Base-by-base conservation (phyloP, 2,797 vertebrate species). In the Hippoglossus hippoglossus region DNA sequence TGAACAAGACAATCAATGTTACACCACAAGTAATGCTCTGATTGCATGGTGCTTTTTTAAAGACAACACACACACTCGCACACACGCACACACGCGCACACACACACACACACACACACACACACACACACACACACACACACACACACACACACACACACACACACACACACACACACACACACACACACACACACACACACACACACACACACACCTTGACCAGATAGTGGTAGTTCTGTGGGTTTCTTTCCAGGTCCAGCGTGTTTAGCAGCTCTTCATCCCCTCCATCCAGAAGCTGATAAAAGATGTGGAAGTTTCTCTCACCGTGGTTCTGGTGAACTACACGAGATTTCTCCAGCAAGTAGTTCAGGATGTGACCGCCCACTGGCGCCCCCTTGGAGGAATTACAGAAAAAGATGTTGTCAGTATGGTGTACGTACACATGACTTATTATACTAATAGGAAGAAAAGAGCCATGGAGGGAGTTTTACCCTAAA, bases 291-390 rank as follows among this genome's bases (percentile, higher is more conserved):
- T 98, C 97, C 68, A 99, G 92, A 58, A 99, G 94, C 93, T 99
- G 98, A 90, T 99, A 99, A 93, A 99, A 99, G 84, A 99, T 94
- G 85, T 99, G 98, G 90, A 99, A 99, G 93, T 98, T 99, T 87
- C 98, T 96, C 91, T 99, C 97, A 0, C 98, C 98, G 0, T 98
- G 97, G 87, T 96, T 98, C 92, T 99, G 98, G 85, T 99, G 97
- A 6, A 99, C 97, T 2, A 99, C 98, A 0, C 98, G 96, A 0
- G 97, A 98, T 89, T 99, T 99, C 89, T 99, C 98, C 91, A 99
- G 92, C 79, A 99, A 95, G 92, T 99, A 99, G 93, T 98, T 98
- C 65, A 98, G 93, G 86, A 99, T 99, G 91, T 99, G 98, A 71
- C 96, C 96, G 1, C 98, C 97, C 0, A 99, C 96, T 1, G 98